A percentile compares a stretch with the other conserved stretches of the same genome.
phyloP scores from a whole-genome alignment of 2,888 invertebrate genomes.

The Ornithoptera priamus region DNA sequence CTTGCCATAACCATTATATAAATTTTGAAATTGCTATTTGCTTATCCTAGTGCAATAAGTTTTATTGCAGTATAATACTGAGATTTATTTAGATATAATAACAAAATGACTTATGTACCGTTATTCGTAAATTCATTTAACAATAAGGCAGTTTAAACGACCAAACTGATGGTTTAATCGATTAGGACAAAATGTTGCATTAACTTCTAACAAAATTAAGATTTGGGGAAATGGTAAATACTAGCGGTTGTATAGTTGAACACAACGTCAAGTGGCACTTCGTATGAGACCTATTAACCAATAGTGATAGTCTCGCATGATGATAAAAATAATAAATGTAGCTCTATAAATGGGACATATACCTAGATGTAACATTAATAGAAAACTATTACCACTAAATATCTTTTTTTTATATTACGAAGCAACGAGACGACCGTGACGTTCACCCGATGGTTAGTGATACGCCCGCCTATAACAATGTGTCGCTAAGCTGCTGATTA shows the following conservation, averaged over 20 bases:
- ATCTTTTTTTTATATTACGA: too few relatives aligned
- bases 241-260: not conserved
- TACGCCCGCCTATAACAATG: too few relatives aligned
- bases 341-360: not conserved
- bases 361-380: not conserved
- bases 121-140: not conserved
- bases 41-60: conserved; percentile 2
- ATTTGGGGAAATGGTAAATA: not conserved
- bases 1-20: not conserved
- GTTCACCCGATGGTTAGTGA: too few relatives aligned
- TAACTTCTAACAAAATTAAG: not conserved
- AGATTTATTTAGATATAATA: not conserved
- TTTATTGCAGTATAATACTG: not conserved
- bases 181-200: not conserved
- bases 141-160: not conserved
- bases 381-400: too few relatives aligned
- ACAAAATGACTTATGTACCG: not conserved
- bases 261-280: not conserved
- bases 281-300: not conserved
- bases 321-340: not conserved
- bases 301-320: not conserved
- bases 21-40: not conserved
- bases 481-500: too few relatives aligned
- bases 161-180: not conserved
- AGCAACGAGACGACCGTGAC: too few relatives aligned